phyloP scores from a whole-genome alignment of 2,113 vertebrate genomes.

The Cettia cetti region DNA sequence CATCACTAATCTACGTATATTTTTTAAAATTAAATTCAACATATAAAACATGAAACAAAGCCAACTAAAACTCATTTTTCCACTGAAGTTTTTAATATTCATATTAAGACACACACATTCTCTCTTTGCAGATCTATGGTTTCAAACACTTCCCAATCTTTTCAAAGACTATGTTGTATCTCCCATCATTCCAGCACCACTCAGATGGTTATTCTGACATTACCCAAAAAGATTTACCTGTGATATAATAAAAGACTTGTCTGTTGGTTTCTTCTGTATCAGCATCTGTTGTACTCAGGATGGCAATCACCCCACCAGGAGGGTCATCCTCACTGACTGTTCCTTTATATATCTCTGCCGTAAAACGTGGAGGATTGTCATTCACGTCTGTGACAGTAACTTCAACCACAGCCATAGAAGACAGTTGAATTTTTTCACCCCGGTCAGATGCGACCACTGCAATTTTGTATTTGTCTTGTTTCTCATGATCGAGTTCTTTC shows the following conservation, averaged over 20 bases:
- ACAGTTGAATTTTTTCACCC: conserved; percentile 84
- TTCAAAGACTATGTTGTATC: background rate
- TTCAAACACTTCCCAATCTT: background rate
- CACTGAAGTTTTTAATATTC: background rate
- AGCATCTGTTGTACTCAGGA: conserved; percentile 89
- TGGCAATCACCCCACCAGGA: conserved; percentile 89
- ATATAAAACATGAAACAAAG: background rate
- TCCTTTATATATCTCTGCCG: conserved; percentile 95
- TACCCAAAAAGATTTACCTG: conserved; percentile 77
- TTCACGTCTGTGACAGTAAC: conserved; percentile 92
- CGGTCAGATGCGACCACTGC: conserved; percentile 85
- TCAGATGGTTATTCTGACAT: background rate
- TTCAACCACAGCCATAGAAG: conserved; percentile 80
- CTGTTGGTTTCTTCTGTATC: conserved; percentile 89
- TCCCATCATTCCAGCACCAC: background rate
- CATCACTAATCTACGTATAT: background rate
- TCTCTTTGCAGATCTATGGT: background rate
- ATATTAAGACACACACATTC: background rate
- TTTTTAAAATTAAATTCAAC: background rate
- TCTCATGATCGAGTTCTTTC: conserved; percentile 89
- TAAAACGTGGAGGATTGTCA: conserved; percentile 92
- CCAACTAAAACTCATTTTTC: background rate
- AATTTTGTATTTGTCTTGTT: conserved; percentile 76
- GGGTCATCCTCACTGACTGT: conserved; percentile 96
- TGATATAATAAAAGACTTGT: conserved; percentile 91